phyloP scores from a whole-genome alignment of 2,888 invertebrate species.

The Anorthoa munda region DNA sequence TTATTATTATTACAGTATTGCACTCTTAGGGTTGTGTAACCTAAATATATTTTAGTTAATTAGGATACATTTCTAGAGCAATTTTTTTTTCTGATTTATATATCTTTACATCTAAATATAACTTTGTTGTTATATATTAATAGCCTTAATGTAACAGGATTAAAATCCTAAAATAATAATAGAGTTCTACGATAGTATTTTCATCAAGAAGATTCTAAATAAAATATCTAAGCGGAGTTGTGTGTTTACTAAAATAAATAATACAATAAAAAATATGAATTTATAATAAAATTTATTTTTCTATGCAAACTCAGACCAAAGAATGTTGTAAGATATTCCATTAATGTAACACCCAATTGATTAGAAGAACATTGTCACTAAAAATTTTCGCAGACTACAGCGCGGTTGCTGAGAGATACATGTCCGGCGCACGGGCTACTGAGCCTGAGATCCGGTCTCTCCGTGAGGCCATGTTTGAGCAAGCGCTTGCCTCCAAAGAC shows the following conservation, averaged over 20 bases:
- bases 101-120: no score
- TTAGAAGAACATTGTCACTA: conserved; percentile 27
- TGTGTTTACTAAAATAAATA: not conserved
- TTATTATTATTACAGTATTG: conserved; percentile 1
- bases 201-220: not conserved
- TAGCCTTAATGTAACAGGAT: not conserved
- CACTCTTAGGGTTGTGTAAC: not conserved
- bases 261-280: no score
- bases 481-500: no score
- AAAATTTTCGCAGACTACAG: no score
- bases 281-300: no score
- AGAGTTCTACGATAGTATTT: conserved; percentile 6
- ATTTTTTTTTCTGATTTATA: no score
- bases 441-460: no score
- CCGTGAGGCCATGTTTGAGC: no score
- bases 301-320: not conserved
- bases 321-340: not conserved
- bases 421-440: no score
- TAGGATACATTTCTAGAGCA: not conserved
- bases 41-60: not conserved
- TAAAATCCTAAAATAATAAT: not conserved
- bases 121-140: not conserved
- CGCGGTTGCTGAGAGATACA: no score
- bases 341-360: conserved; percentile 9
- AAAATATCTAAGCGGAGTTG: not conserved